These are phyloP conservation scores for Diploscapter pachys DNA, from an alignment of 1,140 invertebrate species.

Conservation along the genomic window DNA sequence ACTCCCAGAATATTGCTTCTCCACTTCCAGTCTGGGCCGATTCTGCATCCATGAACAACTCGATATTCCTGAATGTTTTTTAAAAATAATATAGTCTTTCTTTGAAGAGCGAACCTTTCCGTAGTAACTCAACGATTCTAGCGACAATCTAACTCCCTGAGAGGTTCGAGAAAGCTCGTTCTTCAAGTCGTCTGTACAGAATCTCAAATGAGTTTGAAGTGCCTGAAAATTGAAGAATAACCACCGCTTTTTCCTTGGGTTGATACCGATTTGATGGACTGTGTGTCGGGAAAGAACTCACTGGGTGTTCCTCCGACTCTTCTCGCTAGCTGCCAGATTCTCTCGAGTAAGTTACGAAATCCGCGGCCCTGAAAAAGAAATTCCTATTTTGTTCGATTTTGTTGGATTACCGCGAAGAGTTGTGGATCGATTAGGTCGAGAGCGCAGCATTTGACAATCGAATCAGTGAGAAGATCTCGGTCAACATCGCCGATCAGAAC, in stretches of 20 bases:
- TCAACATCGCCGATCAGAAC: slow-evolving; percentile 46
- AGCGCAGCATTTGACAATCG: slow-evolving; percentile 52
- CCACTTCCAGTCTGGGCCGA: slow-evolving; percentile 31
- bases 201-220: slow-evolving; percentile 18
- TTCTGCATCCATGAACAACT: slow-evolving; percentile 25
- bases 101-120: neutral
- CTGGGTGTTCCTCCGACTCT: slow-evolving; percentile 1
- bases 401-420: slow-evolving; percentile 22
- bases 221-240: neutral
- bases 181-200: slow-evolving; percentile 28
- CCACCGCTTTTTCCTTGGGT: too few species aligned
- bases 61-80: slow-evolving; percentile 16
- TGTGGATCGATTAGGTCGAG: slow-evolving; percentile 50
- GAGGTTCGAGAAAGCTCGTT: slow-evolving; percentile 18
- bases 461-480: slow-evolving; percentile 49
- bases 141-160: slow-evolving; percentile 15
- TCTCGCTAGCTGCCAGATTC: slow-evolving; percentile 17
- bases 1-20: slow-evolving; percentile 26
- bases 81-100: too few species aligned
- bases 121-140: slow-evolving; percentile 17
- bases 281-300: slow-evolving; percentile 18
- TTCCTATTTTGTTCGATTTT: neutral
- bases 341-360: slow-evolving; percentile 14
- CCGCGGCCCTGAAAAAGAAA: slow-evolving; percentile 17
- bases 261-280: neutral